Base-by-base conservation (phyloP, 1,140 invertebrate genomes). In the Arctopsyche grandis region DNA sequence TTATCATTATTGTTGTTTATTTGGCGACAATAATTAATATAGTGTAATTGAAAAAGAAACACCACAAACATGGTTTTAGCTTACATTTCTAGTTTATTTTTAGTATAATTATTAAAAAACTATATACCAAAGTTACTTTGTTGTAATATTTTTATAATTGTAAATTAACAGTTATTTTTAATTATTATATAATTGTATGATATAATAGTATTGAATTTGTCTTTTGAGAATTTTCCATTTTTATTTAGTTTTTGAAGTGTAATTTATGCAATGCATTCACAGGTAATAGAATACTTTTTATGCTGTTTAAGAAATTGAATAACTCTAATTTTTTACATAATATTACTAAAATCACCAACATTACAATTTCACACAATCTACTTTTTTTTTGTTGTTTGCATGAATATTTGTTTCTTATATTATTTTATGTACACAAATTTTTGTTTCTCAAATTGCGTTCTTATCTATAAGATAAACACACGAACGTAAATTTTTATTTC, bases 341-440 rank as follows among this genome's bases (percentile, higher is more conserved):
- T 4, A 38, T 38, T 38, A 38, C 29, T 56, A 56, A 16, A 56
- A 16, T 56, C 52, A 56, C 14, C 14, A 16, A n/a, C 14, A 56
- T 56, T n/a, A 56, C 1, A 21, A 56, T 16, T 16, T 56, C 19
- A 16, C 19, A 56, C 5, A 56, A 56, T 56, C 19, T 21, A 21
- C 5, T 44, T 38, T 44, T 29, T 69, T 38, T 29, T 14, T 38
- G 1, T 10, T 14, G 26, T 16, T 88, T 85, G 85, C 80, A 70
- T 69, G 84, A 86, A 83, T 85, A 86, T 87, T 88, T 86, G 86
- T 85, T 86, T 86, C 77, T 70, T 77, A 83, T 79, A 84, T 85
- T 86, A 85, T 86, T 84, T 84, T 85, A 85, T 85, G 81, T 81
- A 82, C 75, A 82, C 22, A 79, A 26, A 63, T 76, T 75, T 52